Base-by-base conservation (phyloP, 1,140 invertebrate genomes). In the Euborellia annulipes region DNA sequence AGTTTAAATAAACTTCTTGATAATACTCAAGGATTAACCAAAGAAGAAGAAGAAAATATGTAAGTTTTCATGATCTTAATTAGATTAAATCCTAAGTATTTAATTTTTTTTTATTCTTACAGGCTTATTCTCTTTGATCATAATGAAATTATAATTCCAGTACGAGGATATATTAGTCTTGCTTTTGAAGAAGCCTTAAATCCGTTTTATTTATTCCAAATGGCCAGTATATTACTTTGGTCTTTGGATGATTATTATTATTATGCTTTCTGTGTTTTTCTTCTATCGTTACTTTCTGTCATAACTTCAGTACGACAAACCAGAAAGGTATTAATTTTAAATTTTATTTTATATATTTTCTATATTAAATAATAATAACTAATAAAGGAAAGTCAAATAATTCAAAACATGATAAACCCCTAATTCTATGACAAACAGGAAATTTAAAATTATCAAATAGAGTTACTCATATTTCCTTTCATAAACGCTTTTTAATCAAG, bases 171-270 rank as follows among this genome's bases (percentile, higher is more conserved):
- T 21, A 57, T 76, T 39, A 73, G 76, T 3, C 63, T 91, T 3
- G 61, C 88, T 1, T 60, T 86, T 11, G 59, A 88, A 11, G 86
- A 90, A 66, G 75, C 85, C 18, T 72, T 97, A 38, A 92, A 92
- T 59, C 94, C 94, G 0, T 97, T 95, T 65, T 97, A 97, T 62
- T 80, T 97, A 39, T 94, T 93, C 63, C 89, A 94, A 80, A 61
- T 85, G 36, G 90, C 88, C 61, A 88, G 85, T 7, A 71, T 90
- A 9, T 63, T 72, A 2, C 71, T 90, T 23, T 91, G 85, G 85
- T 64, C 85, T 3, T 68, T 74, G 1, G 85, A 90, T 53, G 66
- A 74, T 9, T 93, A 93, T 56, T 75, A 79, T 46, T 90, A 88
- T 55, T 94, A 91, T 60, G 82, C 85, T 9, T 68, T 76, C 19